phyloP scores from a whole-genome alignment of 2,888 invertebrate species.

The Dorcus parallelipipedus region DNA sequence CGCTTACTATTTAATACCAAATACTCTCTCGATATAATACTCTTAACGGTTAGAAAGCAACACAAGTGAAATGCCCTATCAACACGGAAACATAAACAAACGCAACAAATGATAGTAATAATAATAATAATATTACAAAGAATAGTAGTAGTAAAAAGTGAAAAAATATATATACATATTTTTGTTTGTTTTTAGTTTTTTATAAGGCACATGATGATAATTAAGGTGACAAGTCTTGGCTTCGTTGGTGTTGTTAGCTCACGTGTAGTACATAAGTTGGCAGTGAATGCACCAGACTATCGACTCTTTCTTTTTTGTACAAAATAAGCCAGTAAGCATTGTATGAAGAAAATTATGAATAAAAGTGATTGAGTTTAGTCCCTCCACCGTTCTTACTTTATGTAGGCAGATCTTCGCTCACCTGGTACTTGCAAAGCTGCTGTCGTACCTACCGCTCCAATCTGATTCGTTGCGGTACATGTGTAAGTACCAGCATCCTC shows the following conservation, averaged over 20 bases:
- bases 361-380: conserved; percentile 1
- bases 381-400: conserved; percentile 39
- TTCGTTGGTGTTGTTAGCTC: neutral
- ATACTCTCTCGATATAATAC: too few species aligned
- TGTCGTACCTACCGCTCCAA: conserved; percentile 64
- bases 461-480: conserved; percentile 68
- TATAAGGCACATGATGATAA: conserved; percentile 14
- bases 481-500: conserved; percentile 76
- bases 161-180: conserved; percentile 8
- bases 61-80: too few species aligned
- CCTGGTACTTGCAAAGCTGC: conserved; percentile 66
- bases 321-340: too few species aligned
- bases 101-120: too few species aligned
- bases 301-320: too few species aligned
- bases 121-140: too few species aligned
- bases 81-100: too few species aligned
- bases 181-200: too few species aligned
- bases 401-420: conserved; percentile 59
- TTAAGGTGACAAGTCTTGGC: conserved; percentile 11
- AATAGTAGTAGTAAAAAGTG: conserved; percentile 10
- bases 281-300: too few species aligned
- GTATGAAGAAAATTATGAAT: neutral
- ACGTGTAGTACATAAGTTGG: too few species aligned
- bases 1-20: too few species aligned
- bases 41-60: too few species aligned